Evolutionary conservation across 2,888 invertebrate species (phyloP).

Genomic region (Cephus spinipes): DNA sequence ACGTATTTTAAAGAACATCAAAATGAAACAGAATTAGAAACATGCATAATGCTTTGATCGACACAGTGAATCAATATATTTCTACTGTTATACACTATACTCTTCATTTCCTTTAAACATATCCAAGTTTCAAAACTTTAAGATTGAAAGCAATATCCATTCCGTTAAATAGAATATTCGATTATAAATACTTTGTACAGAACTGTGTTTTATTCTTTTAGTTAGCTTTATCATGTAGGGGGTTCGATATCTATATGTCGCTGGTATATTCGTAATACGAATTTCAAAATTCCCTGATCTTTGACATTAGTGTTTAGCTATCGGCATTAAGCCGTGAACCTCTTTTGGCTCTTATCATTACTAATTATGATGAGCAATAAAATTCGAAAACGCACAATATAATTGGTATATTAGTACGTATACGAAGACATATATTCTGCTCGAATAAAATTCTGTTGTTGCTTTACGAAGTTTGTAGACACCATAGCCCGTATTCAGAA

Average conservation of each 20-base stretch:
- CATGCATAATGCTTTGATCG: not conserved
- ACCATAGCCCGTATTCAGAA: not conserved
- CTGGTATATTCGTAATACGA: not conserved
- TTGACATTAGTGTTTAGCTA: not conserved
- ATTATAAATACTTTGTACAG: not conserved
- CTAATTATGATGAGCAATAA: not conserved
- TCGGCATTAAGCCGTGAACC: not conserved
- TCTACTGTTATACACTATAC: not conserved
- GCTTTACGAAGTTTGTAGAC: not conserved
- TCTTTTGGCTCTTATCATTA: not conserved
- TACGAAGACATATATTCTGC: not conserved
- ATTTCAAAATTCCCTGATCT: not conserved
- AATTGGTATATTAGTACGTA: not conserved
- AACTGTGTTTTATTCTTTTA: not conserved
- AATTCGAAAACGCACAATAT: not conserved
- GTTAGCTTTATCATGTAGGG: not conserved
- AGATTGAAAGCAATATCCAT: not conserved
- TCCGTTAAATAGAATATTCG: not conserved
- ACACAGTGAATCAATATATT: not conserved
- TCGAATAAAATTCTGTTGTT: not conserved
- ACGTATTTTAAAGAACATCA: not conserved
- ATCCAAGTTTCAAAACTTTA: not conserved
- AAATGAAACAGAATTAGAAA: not conserved
- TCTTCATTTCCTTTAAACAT: not conserved
- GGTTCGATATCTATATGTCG: not conserved